Conservation (phyloP, 2,888 invertebrate species). For the Scaptodrosophila latifasciaeformis region DNA sequence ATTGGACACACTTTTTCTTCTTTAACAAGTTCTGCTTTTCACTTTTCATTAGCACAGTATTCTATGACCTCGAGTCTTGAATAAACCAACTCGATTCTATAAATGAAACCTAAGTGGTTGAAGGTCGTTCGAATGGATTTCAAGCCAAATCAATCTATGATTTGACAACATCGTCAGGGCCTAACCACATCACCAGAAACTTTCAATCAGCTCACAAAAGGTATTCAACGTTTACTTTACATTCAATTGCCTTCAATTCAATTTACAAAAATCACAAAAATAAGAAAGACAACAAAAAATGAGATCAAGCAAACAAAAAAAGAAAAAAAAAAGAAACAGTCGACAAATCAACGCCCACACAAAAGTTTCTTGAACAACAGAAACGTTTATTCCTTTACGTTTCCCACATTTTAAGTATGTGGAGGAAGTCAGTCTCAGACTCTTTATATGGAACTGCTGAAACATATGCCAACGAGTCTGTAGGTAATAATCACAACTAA, state of each 20-base stretch:
- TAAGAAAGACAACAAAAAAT: too few species aligned
- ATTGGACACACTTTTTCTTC: background rate
- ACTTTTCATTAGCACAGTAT: conserved; percentile 5
- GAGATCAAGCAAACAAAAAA: too few species aligned
- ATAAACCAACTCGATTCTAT: too few species aligned
- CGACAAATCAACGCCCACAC: conserved; percentile 63
- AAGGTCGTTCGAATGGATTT: too few species aligned
- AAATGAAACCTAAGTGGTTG: too few species aligned
- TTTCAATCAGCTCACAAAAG: conserved; percentile 35
- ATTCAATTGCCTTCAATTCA: conserved; percentile 57
- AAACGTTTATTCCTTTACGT: conserved; percentile 19
- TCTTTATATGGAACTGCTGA: background rate
- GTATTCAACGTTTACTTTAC: conserved; percentile 53
- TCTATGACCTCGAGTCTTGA: too few species aligned
- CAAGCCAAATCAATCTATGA: too few species aligned
- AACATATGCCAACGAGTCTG: conserved; percentile 27
- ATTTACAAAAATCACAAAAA: too few species aligned
- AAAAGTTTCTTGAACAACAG: conserved; percentile 24
- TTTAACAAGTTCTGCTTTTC: conserved; percentile 2
- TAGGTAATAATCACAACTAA: conserved; percentile 60
- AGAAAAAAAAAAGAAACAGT: too few species aligned
- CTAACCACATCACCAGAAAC: conserved; percentile 35
- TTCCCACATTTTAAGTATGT: background rate
- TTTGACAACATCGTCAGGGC: conserved; percentile 23
- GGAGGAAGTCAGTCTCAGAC: background rate